A percentile compares a stretch with the other conserved stretches of the same genome.
Evolutionary conservation across 2,113 vertebrate genomes (phyloP).

Genomic region (Trachemys scripta): DNA sequence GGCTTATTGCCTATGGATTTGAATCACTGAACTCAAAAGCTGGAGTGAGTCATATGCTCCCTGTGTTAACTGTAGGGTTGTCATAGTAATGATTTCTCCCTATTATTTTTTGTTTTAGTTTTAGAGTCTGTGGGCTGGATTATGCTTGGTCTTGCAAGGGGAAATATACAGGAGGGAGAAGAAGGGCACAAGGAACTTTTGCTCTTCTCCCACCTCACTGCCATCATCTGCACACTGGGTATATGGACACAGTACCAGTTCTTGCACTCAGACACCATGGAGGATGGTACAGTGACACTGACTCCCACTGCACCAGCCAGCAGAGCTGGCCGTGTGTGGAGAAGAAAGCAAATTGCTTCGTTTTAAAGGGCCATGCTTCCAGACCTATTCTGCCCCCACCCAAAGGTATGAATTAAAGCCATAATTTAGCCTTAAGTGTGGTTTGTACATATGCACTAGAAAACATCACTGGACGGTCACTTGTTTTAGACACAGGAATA

Average conservation of each 20-base stretch:
- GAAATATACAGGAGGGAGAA: not conserved
- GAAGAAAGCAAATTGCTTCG: not conserved
- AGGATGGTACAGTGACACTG: not conserved
- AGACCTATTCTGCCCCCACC: not conserved
- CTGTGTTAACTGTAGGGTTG: not conserved
- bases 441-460: not conserved
- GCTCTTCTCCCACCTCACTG: not conserved
- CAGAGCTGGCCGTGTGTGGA: not conserved
- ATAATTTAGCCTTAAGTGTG: not conserved
- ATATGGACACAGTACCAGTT: not conserved
- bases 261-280: not conserved
- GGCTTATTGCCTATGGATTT: slow-evolving; percentile 6
- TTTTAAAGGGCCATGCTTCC: not conserved
- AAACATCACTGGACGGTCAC: not conserved
- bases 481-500: not conserved
- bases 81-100: not conserved
- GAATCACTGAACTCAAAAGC: not conserved
- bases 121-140: not conserved
- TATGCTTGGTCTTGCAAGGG: not conserved
- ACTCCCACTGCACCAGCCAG: not conserved
- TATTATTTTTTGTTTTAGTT: not conserved
- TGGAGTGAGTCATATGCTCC: not conserved
- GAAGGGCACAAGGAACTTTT: not conserved
- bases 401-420: not conserved
- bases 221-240: not conserved